A percentile compares a stretch with the other conserved stretches of the same genome.
phyloP scores from a whole-genome alignment of 2,888 invertebrate genomes.

The Stegophylla sp. region DNA sequence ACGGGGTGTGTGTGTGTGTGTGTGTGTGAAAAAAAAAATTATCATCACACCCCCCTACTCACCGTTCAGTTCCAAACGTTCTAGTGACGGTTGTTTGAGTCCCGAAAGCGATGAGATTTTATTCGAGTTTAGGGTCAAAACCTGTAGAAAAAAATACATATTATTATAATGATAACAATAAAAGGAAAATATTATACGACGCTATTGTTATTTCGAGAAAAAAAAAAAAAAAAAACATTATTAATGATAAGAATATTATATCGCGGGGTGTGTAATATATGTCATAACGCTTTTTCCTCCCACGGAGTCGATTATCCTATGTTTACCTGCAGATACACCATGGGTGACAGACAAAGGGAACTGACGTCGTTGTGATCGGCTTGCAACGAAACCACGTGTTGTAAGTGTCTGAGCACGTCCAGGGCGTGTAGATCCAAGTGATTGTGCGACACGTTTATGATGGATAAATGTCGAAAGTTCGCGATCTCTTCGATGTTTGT shows the following conservation, averaged over 20 bases:
- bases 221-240: constrained; percentile 30
- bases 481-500: constrained; percentile 26
- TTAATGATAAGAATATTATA: constrained; percentile 26
- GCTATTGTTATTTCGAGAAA: constrained; percentile 15
- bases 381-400: constrained; percentile 9
- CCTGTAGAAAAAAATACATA: constrained; percentile 13
- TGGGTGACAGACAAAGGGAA: constrained; percentile 42
- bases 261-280: not conserved
- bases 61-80: constrained; percentile 50
- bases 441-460: constrained; percentile 41
- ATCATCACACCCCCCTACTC: constrained; percentile 37
- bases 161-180: not conserved
- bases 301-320: constrained; percentile 49
- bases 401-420: constrained; percentile 36
- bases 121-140: constrained; percentile 55
- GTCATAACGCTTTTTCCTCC: constrained; percentile 36
- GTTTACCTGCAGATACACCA: constrained; percentile 39
- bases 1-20: not conserved
- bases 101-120: constrained; percentile 34
- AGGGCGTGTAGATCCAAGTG: constrained; percentile 10
- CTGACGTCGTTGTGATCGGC: constrained; percentile 38
- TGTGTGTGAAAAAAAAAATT: not conserved
- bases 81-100: constrained; percentile 41
- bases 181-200: constrained; percentile 5
- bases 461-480: constrained; percentile 21